These are phyloP conservation scores for Masnerella sp. DNA, from an alignment of 2,888 invertebrate genomes.

Conservation along the genomic window DNA sequence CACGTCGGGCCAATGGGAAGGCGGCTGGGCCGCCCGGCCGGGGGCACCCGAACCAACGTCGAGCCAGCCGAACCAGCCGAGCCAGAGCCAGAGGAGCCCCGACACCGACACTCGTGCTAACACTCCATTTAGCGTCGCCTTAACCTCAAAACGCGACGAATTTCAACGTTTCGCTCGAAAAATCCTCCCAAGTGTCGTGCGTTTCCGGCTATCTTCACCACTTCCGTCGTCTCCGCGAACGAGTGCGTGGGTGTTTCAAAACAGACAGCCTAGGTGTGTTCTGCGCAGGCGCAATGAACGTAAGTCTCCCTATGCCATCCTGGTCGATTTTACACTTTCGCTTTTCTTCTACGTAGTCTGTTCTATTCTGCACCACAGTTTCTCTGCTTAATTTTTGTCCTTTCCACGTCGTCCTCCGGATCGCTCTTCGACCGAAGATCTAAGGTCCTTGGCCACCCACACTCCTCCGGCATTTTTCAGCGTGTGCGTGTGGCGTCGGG, in stretches of 20 bases:
- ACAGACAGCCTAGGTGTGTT: conserved; percentile 70
- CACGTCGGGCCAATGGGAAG: conserved; percentile 68
- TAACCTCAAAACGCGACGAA: conserved; percentile 17
- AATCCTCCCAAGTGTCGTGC: background rate
- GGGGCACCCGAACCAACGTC: conserved; percentile 58
- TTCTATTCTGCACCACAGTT: no score
- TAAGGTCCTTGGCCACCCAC: no score
- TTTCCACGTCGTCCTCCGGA: no score
- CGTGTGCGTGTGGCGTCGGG: conserved; percentile 15
- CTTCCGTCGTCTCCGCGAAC: background rate
- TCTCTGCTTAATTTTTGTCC: no score
- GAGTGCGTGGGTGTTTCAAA: conserved; percentile 62
- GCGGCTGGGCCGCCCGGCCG: conserved; percentile 21
- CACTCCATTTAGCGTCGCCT: conserved; percentile 45
- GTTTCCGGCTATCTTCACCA: background rate
- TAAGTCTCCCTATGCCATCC: no score
- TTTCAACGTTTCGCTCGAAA: no score
- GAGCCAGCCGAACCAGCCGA: conserved; percentile 16
- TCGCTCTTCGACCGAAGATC: no score
- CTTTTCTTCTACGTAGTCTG: no score
- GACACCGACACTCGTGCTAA: conserved; percentile 66
- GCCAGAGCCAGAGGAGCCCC: conserved; percentile 69
- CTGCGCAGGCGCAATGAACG: conserved; percentile 77
- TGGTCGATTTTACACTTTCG: no score
- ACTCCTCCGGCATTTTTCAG: background rate